Percentiles rank a stretch among this genome's conserved stretches.
Evolutionary conservation across 2,113 vertebrate genomes (phyloP).

Genomic region (Poeciliopsis prolifica): DNA sequence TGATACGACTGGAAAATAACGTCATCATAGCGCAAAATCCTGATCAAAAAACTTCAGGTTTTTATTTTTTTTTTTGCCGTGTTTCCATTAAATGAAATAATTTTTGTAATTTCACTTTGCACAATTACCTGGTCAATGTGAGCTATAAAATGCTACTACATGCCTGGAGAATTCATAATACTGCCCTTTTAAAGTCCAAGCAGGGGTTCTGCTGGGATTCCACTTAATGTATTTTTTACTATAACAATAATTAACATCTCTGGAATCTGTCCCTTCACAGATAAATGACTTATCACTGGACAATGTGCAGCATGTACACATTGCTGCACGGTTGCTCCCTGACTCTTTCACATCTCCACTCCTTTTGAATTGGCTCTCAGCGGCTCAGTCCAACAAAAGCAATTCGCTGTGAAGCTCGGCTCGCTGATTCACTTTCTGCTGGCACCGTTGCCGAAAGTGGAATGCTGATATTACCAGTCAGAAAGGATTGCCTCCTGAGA

Average conservation of each 20-base stretch:
- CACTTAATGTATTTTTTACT: background rate
- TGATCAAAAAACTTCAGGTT: no score
- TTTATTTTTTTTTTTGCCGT: no score
- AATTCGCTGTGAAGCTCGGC: conserved; percentile 19
- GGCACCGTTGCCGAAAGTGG: conserved; percentile 17
- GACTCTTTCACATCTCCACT: conserved; percentile 14
- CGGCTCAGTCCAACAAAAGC: conserved; percentile 1
- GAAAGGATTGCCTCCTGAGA: conserved; percentile 24
- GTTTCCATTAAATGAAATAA: no score
- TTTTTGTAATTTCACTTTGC: no score
- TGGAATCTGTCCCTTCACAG: background rate
- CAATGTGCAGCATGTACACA: background rate
- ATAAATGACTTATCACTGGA: background rate
- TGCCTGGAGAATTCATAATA: no score
- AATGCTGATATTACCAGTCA: conserved; percentile 21
- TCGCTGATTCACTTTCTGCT: conserved; percentile 34
- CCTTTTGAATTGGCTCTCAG: background rate
- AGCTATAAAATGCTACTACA: no score
- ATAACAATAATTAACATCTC: background rate
- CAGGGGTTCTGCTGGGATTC: background rate
- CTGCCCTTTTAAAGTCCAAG: no score
- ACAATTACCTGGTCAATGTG: no score
- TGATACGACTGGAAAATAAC: no score
- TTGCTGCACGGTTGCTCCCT: background rate
- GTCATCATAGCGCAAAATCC: no score